Evolutionary conservation across 2,888 invertebrate species (phyloP), one percentile per base, ranked within the genome.

Genomic region (Ceraclea dissimilis): DNA sequence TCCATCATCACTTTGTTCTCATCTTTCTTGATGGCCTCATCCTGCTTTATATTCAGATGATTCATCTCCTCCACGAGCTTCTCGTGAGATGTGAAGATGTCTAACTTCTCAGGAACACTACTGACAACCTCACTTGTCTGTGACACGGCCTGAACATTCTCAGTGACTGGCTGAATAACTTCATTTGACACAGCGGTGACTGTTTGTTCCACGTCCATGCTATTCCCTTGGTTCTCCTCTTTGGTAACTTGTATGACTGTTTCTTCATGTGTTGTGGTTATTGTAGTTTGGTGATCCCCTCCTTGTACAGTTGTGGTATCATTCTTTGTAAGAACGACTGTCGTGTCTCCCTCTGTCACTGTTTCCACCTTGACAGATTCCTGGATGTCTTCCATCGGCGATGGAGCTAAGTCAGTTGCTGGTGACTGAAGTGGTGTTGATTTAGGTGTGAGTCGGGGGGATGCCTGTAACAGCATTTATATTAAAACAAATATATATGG

Each of bases 341-440:
- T 51, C 54, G 51, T 51, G 54, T 62, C 57, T 11, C 49, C 52
- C 49, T 61, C 55, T 46, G 67, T 72, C 62, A n/a, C 16, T 39
- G 39, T 16, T 5, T 72, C 70, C 62, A 71, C 68, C 60, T 69
- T 65, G 31, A 63, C 63, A 51, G 65, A 63, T 54, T 62, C 60
- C 19, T 49, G 50, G 31, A 55, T 52, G 2, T 60, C 60, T 46
- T 60, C 54, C 8, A 70, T 67, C 53, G 68, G 66, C 10, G 68
- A 63, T 10, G 72, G 68, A 6, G 69, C 67, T 22, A 68, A 65
- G 60, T 78, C 78, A 18, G 69, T 67, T 6, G 72, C 72, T 1
- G 81, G 81, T 62, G 81, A 78, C 59, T 79, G 82, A 54, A 82
- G 71, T 39, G 82, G 77, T 58, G 81, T 75, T 67, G 68, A 80